phyloP scores from a whole-genome alignment of 2,888 invertebrate genomes.

The Mythimna loreyi region DNA sequence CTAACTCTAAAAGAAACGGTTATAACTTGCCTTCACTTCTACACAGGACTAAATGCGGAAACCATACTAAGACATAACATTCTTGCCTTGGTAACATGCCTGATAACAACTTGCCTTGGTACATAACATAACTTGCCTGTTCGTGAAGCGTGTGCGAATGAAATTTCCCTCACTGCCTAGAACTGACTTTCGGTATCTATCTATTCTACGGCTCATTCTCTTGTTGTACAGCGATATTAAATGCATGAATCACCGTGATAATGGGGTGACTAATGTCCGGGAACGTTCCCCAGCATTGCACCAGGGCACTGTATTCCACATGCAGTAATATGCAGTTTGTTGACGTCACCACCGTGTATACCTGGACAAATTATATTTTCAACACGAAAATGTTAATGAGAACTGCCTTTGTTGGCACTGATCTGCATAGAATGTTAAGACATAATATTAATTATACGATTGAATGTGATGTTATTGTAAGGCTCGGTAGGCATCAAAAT shows the following conservation, averaged over 20 bases:
- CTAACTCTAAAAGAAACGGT: too few species aligned
- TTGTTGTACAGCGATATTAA: constrained; percentile 69
- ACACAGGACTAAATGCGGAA: too few species aligned
- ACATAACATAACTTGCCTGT: too few species aligned
- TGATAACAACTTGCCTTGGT: too few species aligned
- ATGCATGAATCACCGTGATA: constrained; percentile 80
- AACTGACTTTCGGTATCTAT: constrained; percentile 3
- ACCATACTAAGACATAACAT: too few species aligned
- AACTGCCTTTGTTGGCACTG: constrained; percentile 4
- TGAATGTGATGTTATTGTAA: not conserved
- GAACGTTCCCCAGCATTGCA: constrained; percentile 88
- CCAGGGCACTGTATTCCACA: constrained; percentile 84
- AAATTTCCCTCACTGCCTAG: not conserved
- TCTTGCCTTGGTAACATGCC: too few species aligned
- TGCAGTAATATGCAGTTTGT: constrained; percentile 89
- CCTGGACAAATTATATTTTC: constrained; percentile 73
- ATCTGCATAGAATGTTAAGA: not conserved
- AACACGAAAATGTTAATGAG: constrained; percentile 18
- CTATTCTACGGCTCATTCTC: constrained; percentile 34
- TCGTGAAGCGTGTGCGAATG: too few species aligned
- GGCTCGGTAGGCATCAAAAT: too few species aligned
- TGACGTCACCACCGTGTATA: constrained; percentile 86
- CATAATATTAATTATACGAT: not conserved
- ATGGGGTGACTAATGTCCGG: constrained; percentile 86
- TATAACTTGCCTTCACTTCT: too few species aligned